Evolutionary conservation across 2,888 invertebrate genomes (phyloP), one percentile per base, ranked within the genome.

Genomic region (Parapristionchus giblindavisi): DNA sequence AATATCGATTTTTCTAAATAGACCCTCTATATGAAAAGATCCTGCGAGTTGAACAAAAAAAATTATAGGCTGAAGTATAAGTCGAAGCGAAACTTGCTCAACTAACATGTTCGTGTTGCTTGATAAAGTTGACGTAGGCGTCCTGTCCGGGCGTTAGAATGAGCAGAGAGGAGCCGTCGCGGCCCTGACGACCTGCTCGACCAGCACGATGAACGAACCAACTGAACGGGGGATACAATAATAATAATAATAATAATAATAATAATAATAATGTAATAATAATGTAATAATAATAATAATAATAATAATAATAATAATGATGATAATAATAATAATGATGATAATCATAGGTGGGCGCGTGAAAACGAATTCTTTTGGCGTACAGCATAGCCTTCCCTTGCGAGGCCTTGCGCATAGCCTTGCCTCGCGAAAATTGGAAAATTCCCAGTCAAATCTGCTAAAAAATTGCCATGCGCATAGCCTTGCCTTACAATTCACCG

Each of bases 191-290:
- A 0, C 96, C 99, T 21, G 98, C 94, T 80, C 99, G 91, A 0
- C 99, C 99, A 85, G 94, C 92, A 75, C 99, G 92, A 90, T 99
- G 99, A 0, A 99, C 95, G 89, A 98, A 95, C 75, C 87, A 84
- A 70, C 85, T 87, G 61, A 77, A 65, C 8, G 56, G 24, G 21
- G 11, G 17, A 14, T 40, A 11, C 14, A n/a, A 24, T 11, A 24
- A 17, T 17, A 8, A 24, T 11, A 24, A 58, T 11, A 58, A 14
- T 21, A 48, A 21, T 21, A 11, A 48, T 14, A 11, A 11, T 48
- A 11, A 48, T 21, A 48, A 11, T 48, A 14, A 48, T 21, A 48
- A 14, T 48, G 48, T 38, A 74, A 11, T 14, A 76, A n/a, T n/a
- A n/a, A n/a, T n/a, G n/a, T n/a, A n/a, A n/a, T n/a, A n/a, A 54